Evolutionary conservation across 2,113 vertebrate species (phyloP), one percentile per base, ranked within the genome.

Genomic region (Ptilonorhynchus violaceus): DNA sequence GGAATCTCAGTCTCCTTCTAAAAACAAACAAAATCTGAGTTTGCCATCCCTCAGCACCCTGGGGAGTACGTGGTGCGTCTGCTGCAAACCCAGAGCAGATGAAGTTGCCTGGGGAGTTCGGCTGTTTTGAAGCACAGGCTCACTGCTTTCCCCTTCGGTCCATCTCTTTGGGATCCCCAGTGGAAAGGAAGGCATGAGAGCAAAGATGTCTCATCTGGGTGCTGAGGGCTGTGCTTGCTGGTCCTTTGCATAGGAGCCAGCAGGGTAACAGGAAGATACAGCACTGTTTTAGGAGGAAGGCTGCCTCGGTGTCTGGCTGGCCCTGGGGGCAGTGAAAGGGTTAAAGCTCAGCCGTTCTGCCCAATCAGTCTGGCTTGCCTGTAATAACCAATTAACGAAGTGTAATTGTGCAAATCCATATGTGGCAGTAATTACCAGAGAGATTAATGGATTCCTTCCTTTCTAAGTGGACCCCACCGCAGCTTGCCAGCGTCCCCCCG

Each of bases 401-500:
- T 88, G 93, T 94, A 97, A 96, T 97, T 96, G 97, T 96, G 92
- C 88, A 96, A 96, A 93, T 95, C 93, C 93, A 91, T 97, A 88
- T 92, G 95, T 96, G 96, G 90, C 96, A 93, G 92, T 96, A 96
- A 97, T 96, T 96, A 96, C 80, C 85, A 92, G 92, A 33, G 80
- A 95, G 92, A 96, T 97, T 94, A 97, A 97, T 97, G 95, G 95
- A 96, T 96, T 96, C 90, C 92, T 97, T 96, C 93, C 96, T 92
- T 94, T 93, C 68, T 68, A 47, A 95, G 64, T 1, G 1, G 59
- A 92, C 20, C 82, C 64, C 75, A 79, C 83, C 3, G 0, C 41
- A 33, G 92, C 88, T 82, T 92, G 90, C 89, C 93, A 94, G 93
- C 20, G 4, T 94, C 88, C 73, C 80, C 72, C 80, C 1, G 5